A percentile compares a stretch with the other conserved stretches of the same genome.
These are phyloP conservation scores for Verasper variegatus DNA, from an alignment of 2,113 vertebrate species.

Conservation along the genomic window DNA sequence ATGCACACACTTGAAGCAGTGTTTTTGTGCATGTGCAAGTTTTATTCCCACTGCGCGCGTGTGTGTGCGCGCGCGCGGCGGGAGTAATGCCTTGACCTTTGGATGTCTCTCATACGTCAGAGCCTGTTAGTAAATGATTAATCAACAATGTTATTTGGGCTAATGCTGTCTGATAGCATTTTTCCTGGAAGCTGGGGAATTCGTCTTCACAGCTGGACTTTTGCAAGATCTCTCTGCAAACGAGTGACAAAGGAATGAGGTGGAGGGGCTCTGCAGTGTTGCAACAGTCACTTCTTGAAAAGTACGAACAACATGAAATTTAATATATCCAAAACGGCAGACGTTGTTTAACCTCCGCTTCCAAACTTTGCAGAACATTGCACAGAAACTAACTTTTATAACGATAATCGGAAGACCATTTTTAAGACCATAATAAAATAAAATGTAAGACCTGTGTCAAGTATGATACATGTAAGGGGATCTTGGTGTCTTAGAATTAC, in stretches of 20 bases:
- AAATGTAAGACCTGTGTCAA: no score
- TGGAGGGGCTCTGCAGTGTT: conserved; percentile 34
- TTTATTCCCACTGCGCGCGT: conserved; percentile 19
- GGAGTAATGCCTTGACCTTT: conserved; percentile 66
- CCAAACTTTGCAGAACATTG: neutral
- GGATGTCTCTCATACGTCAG: conserved; percentile 69
- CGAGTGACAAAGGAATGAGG: conserved; percentile 53
- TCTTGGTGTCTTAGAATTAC: neutral
- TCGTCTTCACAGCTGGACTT: conserved; percentile 74
- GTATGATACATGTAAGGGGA: neutral
- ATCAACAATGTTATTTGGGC: conserved; percentile 65
- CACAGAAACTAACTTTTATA: neutral
- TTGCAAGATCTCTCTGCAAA: conserved; percentile 59
- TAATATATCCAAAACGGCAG: conserved; percentile 18
- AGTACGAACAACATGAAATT: conserved; percentile 12
- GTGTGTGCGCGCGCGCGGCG: conserved; percentile 39
- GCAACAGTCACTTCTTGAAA: conserved; percentile 47
- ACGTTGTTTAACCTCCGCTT: conserved; percentile 15
- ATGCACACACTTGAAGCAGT: conserved; percentile 18
- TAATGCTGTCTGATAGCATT: conserved; percentile 67
- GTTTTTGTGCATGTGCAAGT: conserved; percentile 17
- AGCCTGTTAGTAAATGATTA: conserved; percentile 72
- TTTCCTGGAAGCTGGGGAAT: conserved; percentile 73
- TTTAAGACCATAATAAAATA: no score
- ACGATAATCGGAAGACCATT: neutral